Base-by-base conservation (phyloP, 2,113 vertebrate species). In the Patagioenas fasciata region DNA sequence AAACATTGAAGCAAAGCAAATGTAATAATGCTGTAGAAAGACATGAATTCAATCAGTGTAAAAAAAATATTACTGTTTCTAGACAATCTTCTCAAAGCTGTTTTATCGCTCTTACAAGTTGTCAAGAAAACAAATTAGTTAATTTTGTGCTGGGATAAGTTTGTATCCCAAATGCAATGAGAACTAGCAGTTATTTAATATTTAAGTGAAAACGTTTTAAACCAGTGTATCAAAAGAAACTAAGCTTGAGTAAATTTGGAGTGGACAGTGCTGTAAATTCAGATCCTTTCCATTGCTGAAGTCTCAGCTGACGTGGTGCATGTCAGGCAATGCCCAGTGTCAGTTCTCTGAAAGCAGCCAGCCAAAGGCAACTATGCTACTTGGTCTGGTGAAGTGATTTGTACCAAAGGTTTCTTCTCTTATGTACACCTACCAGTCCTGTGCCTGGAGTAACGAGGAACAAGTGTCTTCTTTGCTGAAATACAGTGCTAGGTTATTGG, bases 91-190 rank as follows among this genome's bases (percentile, higher is more conserved):
- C 50, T 66, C 47, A 40, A 2, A 61, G 64, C 25, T 91, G 8
- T 50, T 87, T 48, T 88, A 10, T 69, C 70, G 21, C 44, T 93
- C 29, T 53, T 65, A 10, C 31, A 64, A 71, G 19, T 47, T 85
- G 28, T 83, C 66, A 75, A 51, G 82, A 90, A 50, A 92, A 88
- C 13, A 72, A 56, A 88, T 71, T 6, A 72, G 23, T 69, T 80
- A 66, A 85, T 91, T 95, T 95, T 95, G 61, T 64, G 48, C 82
- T 72, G 80, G 57, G 44, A 34, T 75, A n/a, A 32, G 28, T 79
- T 88, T 67, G 17, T 67, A 38, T 78, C 51, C 19, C 36, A 54
- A 87, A 47, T 25, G 19, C 47, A 67, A 4, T 23, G 32, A 81
- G 70, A 72, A 32, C 21, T 28, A 72, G 25, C 42, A 53, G 40